Percentiles rank a stretch among this genome's conserved stretches.
Conservation (phyloP, 1,140 invertebrate genomes). For the Tetramorium alpestre region DNA sequence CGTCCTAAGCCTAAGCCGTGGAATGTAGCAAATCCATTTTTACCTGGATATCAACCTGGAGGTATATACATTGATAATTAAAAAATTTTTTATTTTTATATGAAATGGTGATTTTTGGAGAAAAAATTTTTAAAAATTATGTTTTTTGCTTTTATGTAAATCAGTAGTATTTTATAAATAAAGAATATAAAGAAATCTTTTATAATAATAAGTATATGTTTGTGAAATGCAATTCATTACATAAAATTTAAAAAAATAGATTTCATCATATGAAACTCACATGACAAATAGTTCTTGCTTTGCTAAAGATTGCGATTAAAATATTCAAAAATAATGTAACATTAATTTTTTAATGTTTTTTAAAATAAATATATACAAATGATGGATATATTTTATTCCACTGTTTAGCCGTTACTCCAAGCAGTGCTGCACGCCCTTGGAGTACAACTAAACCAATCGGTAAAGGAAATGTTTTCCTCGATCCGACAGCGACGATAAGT, state of each 20-base stretch:
- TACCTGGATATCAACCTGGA: neutral
- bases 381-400: neutral
- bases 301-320: neutral
- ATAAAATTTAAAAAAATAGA: neutral
- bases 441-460: conserved; percentile 48
- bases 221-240: neutral
- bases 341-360: neutral
- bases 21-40: conserved; percentile 51
- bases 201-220: neutral
- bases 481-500: neutral
- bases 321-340: neutral
- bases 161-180: neutral
- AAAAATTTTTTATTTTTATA: neutral
- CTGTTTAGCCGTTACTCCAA: conserved; percentile 15
- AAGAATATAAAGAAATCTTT: neutral
- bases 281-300: neutral
- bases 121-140: conserved; percentile 26
- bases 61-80: neutral
- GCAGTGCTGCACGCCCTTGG: neutral
- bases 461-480: conserved; percentile 57
- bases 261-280: neutral
- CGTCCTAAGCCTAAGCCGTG: neutral
- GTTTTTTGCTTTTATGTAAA: neutral
- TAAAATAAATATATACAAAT: neutral
- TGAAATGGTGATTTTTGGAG: too few relatives aligned